Evolutionary conservation across 2,888 invertebrate genomes (phyloP), one percentile per base, ranked within the genome.

Genomic region (Netelia virgata): DNA sequence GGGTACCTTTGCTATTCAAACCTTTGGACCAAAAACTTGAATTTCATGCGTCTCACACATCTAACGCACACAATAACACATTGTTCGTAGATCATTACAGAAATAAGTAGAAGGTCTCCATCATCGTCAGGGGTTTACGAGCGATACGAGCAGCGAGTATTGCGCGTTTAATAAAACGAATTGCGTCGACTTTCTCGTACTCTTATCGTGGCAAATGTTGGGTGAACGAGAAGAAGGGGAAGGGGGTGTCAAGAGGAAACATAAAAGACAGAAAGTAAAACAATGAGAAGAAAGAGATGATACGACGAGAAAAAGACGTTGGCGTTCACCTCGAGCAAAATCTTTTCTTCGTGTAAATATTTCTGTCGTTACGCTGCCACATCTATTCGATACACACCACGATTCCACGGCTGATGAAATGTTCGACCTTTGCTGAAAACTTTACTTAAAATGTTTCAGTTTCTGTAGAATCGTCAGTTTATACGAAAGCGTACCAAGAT

Each of bases 151-250:
- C n/a, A 74, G 63, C 43, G 47, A 68, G 18, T 55, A 70, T 63
- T 74, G 50, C 63, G 74, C 50, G 47, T 47, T 74, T 50, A 53
- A 74, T 63, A 63, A 74, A 63, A 53, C 9, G 10, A 66, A 64
- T 36, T 36, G 55, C 64, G 64, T 16, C 75, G 75, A 64, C 16
- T 75, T 61, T 53, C 16, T 14, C n/a, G 55, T 41, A 16, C 9
- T 63, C 18, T 36, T 75, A 75, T 64, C 75, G 9, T 64, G n/a
- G 36, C 59, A 20, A 75, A 75, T 75, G 57, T 75, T 64, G 55
- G 55, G 55, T 55, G 36, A n/a, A 6, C 9, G 28, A 20, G 11
- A 11, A 10, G 53, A 28, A 20, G 53, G 72, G 72, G 55, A 41
- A 57, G 59, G 59, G 57, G 72, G 20, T 43, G 72, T 57, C 16